A percentile compares a stretch with the other conserved stretches of the same genome.
phyloP scores from a whole-genome alignment of 2,888 invertebrate species.

The Eilema sororculum region DNA sequence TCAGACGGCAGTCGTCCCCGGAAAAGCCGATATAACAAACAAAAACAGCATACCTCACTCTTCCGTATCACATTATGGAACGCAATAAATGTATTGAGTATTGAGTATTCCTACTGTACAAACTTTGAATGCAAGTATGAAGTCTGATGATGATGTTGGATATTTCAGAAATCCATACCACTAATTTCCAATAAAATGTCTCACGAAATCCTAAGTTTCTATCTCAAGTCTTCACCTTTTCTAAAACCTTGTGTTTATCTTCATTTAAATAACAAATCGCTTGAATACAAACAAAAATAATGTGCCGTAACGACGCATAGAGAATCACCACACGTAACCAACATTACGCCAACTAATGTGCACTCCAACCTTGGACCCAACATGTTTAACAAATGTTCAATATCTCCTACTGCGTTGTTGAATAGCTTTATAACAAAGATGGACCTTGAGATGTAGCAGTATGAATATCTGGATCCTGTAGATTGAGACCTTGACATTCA shows the following conservation, averaged over 20 bases:
- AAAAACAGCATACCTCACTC: too few species aligned
- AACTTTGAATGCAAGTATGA: too few species aligned
- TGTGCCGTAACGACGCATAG: constrained; percentile 11
- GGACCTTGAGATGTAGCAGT: constrained; percentile 73
- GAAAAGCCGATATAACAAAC: too few species aligned
- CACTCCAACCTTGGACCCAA: constrained; percentile 16
- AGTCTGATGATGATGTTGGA: too few species aligned
- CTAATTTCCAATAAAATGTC: not conserved
- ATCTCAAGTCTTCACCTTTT: not conserved
- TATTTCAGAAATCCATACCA: not conserved
- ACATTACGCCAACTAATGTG: constrained; percentile 26
- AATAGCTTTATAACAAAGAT: constrained; percentile 47
- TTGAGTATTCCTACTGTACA: too few species aligned
- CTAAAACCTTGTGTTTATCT: not conserved
- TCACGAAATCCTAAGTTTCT: not conserved
- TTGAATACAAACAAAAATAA: constrained; percentile 11
- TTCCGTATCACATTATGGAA: too few species aligned
- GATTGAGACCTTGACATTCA: constrained; percentile 65
- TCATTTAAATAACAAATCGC: not conserved
- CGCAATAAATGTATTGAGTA: too few species aligned
- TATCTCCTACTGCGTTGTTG: constrained; percentile 40
- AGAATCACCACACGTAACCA: constrained; percentile 10
- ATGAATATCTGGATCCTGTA: constrained; percentile 68
- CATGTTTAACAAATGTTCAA: constrained; percentile 22
- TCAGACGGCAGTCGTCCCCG: too few species aligned